Base-by-base conservation (phyloP, 2,113 vertebrate genomes). In the Elanoides forficatus region DNA sequence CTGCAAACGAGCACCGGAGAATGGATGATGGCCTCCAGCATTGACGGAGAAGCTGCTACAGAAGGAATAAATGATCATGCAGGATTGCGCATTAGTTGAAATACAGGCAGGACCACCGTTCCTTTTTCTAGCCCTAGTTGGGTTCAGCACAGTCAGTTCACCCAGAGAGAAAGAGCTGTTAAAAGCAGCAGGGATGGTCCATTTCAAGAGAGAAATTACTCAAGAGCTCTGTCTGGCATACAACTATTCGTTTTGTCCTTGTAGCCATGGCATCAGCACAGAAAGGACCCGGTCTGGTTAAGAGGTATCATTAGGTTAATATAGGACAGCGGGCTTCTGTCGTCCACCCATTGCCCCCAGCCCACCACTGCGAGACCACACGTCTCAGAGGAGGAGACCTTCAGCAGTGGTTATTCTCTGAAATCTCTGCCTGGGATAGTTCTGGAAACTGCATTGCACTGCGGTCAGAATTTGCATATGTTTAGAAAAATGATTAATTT, bases 281-380 rank as follows among this genome's bases (percentile, higher is more conserved):
- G 70, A 82, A 52, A 60, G 32, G 36, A 30, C 4, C 29, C 23
- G 48, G 7, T 38, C 27, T 75, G 30, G 34, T 23, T 72, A n/a
- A 55, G 21, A 76, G 21, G 15, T 4, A 56, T 30, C 5, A 16
- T 52, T 72, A 26, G n/a, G 36, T 47, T 58, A 48, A 91, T 88
- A 38, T 14, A 47, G 62, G 50, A 60, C 55, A 50, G 1, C 0
- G 3, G 4, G 11, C 4, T 95, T 68, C 36, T 68, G 16, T 65
- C 6, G 0, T 11, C 21, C 17, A 52, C 43, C 14, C 2, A 0
- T 9, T 53, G 38, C 6, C 36, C 21, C 11, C 29, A 71, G 7
- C 10, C 7, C 45, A 63, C 5, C 2, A 0, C 23, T 43, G 52
- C 0, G 1, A 66, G 23, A 7, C 9, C 32, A 10, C 22, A 16